Conservation (phyloP, 2,113 vertebrate species). For the Ophiodon elongatus region DNA sequence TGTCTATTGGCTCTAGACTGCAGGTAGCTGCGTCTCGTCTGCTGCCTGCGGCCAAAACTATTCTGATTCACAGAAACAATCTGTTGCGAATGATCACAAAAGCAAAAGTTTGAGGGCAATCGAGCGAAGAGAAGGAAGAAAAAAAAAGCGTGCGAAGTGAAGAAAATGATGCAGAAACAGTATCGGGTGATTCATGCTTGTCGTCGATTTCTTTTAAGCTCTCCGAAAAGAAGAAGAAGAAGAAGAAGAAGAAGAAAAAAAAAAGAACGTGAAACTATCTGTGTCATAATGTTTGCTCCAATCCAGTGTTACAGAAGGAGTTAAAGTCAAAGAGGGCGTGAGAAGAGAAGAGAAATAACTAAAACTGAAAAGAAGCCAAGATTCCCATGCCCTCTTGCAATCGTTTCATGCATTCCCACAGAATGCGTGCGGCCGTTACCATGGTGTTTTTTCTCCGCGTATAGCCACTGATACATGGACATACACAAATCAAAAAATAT, state of each 20-base stretch:
- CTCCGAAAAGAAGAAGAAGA: not conserved
- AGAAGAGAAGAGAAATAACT: not conserved
- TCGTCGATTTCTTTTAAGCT: not conserved
- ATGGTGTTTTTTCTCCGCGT: not conserved
- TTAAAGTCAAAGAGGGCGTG: not conserved
- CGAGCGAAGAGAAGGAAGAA: not conserved
- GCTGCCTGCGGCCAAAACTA: slow-evolving; percentile 37
- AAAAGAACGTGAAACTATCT: too few species aligned
- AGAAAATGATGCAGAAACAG: not conserved
- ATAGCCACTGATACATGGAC: not conserved
- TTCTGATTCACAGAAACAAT: not conserved
- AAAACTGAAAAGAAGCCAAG: not conserved
- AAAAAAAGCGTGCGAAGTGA: not conserved
- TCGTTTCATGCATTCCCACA: slow-evolving; percentile 47
- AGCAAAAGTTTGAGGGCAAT: not conserved
- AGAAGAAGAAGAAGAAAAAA: too few species aligned
- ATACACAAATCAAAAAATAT: slow-evolving; percentile 2
- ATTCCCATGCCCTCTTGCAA: slow-evolving; percentile 10
- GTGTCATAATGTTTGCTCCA: not conserved
- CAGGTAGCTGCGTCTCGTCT: not conserved
- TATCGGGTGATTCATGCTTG: not conserved
- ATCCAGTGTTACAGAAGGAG: too few species aligned
- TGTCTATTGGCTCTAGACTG: slow-evolving; percentile 14
- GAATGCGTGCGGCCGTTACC: slow-evolving; percentile 25
- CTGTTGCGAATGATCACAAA: not conserved